These are phyloP conservation scores for Corythornis madagascariensis DNA, from an alignment of 2,113 vertebrate genomes.

Conservation along the genomic window DNA sequence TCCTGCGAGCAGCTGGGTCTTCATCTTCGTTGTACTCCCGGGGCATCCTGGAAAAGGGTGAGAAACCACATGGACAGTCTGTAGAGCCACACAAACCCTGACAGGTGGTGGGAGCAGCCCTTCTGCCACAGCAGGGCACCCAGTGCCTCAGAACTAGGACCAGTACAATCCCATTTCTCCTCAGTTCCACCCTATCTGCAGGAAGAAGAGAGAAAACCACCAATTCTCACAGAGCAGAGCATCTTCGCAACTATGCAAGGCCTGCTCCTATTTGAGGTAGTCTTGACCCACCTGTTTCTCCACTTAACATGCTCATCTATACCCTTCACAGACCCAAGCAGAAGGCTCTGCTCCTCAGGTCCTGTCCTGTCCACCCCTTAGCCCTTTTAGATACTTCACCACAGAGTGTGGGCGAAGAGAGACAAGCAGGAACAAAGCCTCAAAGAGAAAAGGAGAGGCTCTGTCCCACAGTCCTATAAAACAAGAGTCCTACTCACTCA, in stretches of 20 bases:
- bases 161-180: background rate
- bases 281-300: background rate
- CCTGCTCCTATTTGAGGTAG: rapidly evolving
- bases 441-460: rapidly evolving
- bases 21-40: conserved; percentile 98
- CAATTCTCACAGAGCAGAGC: rapidly evolving
- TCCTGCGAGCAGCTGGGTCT: conserved; percentile 94
- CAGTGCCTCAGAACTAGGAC: background rate
- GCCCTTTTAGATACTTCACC: background rate
- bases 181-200: background rate
- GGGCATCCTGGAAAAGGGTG: conserved; percentile 86
- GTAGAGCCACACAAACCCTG: background rate
- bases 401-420: rapidly evolving
- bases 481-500: conserved; percentile 83
- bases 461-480: rapidly evolving
- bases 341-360: background rate
- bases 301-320: background rate
- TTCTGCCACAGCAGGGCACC: background rate
- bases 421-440: rapidly evolving
- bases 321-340: rapidly evolving
- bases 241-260: rapidly evolving
- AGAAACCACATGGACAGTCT: background rate
- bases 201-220: background rate
- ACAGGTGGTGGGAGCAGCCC: background rate
- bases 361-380: rapidly evolving